Evolutionary conservation across 2,888 invertebrate genomes (phyloP).

Genomic region (Deilephila porcellus): DNA sequence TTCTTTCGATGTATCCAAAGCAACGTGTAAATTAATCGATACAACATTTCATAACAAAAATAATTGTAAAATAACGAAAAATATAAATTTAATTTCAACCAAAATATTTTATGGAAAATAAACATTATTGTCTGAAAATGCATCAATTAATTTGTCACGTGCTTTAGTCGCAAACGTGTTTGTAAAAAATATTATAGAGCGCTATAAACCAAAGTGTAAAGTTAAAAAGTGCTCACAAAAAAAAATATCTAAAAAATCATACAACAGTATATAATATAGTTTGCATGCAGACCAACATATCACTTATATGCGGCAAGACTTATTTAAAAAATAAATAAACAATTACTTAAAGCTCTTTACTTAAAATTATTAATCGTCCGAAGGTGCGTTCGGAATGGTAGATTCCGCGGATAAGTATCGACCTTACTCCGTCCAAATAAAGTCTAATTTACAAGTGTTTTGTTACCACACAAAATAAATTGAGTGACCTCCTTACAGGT

Average conservation of each 20-base stretch:
- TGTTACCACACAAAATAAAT: background rate
- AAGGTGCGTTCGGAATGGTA: background rate
- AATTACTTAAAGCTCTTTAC: slow-evolving; percentile 44
- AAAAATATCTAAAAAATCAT: slow-evolving; percentile 36
- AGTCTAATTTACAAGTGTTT: background rate
- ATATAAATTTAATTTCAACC: no score
- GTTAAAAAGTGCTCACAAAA: slow-evolving; percentile 37
- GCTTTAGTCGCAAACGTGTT: no score
- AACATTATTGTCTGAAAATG: no score
- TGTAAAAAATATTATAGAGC: background rate
- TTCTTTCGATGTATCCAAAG: no score
- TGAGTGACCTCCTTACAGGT: slow-evolving; percentile 4
- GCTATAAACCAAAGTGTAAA: slow-evolving; percentile 32
- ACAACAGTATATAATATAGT: slow-evolving; percentile 29
- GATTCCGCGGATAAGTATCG: slow-evolving; percentile 3
- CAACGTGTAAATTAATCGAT: no score
- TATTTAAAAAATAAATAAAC: slow-evolving; percentile 35
- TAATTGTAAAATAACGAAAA: no score
- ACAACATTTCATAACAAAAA: no score
- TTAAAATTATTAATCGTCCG: slow-evolving; percentile 26
- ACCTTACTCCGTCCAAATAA: slow-evolving; percentile 13
- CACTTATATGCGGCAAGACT: slow-evolving; percentile 44
- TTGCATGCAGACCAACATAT: slow-evolving; percentile 30
- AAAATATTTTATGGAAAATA: no score
- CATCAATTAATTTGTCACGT: background rate